A percentile compares a stretch with the other conserved stretches of the same genome.
These are phyloP conservation scores for Coptodon bakossiorum DNA, from an alignment of 2,113 vertebrate species.

Conservation along the genomic window DNA sequence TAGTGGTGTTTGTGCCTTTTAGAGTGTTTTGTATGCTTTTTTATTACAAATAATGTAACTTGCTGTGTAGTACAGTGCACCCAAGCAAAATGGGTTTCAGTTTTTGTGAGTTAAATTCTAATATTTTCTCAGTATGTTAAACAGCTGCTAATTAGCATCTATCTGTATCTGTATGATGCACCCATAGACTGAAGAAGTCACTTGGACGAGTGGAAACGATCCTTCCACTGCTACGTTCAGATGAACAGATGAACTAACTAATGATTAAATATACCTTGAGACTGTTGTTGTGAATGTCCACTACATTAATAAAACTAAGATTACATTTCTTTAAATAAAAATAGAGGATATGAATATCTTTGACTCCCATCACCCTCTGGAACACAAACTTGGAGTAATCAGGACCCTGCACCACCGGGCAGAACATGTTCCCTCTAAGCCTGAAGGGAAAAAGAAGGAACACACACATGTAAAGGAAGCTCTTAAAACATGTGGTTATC, in stretches of 20 bases:
- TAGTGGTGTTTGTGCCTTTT: background rate
- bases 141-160: background rate
- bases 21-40: background rate
- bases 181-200: background rate
- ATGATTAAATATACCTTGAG: background rate
- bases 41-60: background rate
- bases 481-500: accelerated
- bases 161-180: background rate
- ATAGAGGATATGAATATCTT: background rate
- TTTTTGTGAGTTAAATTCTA: accelerated
- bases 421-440: background rate
- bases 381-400: accelerated
- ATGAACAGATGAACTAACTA: background rate
- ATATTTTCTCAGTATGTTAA: background rate
- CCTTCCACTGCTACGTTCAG: background rate
- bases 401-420: background rate
- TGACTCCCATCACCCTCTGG: background rate
- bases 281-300: background rate
- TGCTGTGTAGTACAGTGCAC: background rate
- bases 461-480: background rate
- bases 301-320: background rate
- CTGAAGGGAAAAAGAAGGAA: background rate
- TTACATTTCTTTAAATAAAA: background rate
- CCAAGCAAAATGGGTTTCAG: background rate
- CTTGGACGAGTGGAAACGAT: background rate